phyloP scores from a whole-genome alignment of 1,140 invertebrate species.

The Drosophila lacteicornis region DNA sequence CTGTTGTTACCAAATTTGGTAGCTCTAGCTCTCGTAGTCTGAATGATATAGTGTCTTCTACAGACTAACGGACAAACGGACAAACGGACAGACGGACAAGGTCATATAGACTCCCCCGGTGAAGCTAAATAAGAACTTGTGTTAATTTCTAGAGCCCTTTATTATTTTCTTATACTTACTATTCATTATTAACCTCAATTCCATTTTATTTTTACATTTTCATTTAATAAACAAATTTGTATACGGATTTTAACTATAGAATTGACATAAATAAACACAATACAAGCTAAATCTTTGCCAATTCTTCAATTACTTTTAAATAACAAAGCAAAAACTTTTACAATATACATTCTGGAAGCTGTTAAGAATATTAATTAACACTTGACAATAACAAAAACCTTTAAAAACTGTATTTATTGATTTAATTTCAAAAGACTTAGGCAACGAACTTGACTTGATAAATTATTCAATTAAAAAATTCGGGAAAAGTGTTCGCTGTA shows the following conservation, averaged over 20 bases:
- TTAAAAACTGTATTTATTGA: background rate
- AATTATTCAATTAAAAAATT: constrained; percentile 27
- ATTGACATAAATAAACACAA: background rate
- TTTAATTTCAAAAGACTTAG: constrained; percentile 62
- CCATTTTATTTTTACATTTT: background rate
- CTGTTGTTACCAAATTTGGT: too few relatives aligned
- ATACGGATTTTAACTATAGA: background rate
- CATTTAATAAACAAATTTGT: too few relatives aligned
- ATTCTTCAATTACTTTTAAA: background rate
- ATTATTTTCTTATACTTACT: background rate
- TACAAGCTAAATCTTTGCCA: background rate
- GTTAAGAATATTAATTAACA: constrained; percentile 1
- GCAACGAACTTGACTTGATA: constrained; percentile 65
- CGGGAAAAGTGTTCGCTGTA: background rate
- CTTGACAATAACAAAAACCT: background rate
- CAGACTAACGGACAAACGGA: too few relatives aligned
- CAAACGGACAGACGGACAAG: too few relatives aligned
- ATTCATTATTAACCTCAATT: background rate
- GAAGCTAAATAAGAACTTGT: too few relatives aligned
- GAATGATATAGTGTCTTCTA: too few relatives aligned
- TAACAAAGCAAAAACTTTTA: constrained; percentile 18
- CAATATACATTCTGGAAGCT: background rate
- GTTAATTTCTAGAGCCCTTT: too few relatives aligned
- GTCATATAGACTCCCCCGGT: too few relatives aligned
- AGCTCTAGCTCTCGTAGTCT: too few relatives aligned